Evolutionary conservation across 2,797 vertebrate species (phyloP), one percentile per base, ranked within the genome.

Genomic region (Clarias fuscus): DNA sequence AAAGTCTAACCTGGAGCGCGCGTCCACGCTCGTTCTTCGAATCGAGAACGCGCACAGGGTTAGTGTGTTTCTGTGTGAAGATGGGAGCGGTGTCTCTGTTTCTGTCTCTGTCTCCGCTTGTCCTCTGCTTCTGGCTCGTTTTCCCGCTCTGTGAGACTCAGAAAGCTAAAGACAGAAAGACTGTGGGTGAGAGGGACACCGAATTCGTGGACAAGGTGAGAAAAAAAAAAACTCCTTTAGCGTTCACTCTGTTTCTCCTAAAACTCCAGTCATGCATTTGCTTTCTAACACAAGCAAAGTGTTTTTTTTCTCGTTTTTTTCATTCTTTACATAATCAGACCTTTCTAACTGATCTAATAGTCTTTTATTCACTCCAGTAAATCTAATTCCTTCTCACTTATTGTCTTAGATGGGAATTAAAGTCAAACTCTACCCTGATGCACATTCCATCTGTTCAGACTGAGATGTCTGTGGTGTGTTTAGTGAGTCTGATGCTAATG

Each of bases 171-270:
- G 89, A 87, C 5, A 67, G 71, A 48, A 85, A 77, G 22, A 76
- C 17, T 2, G 14, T 15, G 53, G 82, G 88, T 22, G 86, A 87
- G 48, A 88, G 84, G 48, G 91, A 91, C 40, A 61, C 89, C n/a
- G 89, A 89, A n/a, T 89, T 87, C 73, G 58, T 81, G 8, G 89
- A 91, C 11, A 90, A 90, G 88, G 91, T 90, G 85, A 85, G 86
- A 68, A 62, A 61, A 4, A 75, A 75, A 56, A n/a, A 0, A 67
- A 40, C 10, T n/a, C 27, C 8, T 79, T 40, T 37, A 27, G 24
- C 7, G 67, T 27, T 64, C 33, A 43, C 14, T 7, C 33, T 22
- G 15, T 18, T 7, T n/a, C 0, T 0, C 11, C 48, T 53, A 53
- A 53, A 27, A 62, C 58, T 33, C 27, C n/a, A 10, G 53, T 30